Conservation (phyloP, 2,888 invertebrate genomes). For the Xestobium rufovillosum region DNA sequence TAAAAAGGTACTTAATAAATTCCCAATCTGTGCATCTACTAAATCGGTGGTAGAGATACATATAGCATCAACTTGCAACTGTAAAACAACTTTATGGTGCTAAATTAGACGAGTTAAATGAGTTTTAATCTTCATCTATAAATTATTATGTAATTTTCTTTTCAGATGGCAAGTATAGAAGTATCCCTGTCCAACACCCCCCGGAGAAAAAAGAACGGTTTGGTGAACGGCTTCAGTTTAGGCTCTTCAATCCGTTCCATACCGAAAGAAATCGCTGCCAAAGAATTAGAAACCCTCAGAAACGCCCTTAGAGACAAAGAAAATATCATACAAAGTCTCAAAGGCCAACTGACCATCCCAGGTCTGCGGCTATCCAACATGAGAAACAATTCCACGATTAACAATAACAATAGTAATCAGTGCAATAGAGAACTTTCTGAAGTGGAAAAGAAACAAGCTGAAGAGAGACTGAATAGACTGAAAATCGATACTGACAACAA, state of each 20-base stretch:
- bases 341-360: conserved; percentile 60
- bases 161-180: conserved; percentile 77
- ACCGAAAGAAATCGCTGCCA: conserved; percentile 43
- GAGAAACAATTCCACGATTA: conserved; percentile 31
- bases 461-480: conserved; percentile 53
- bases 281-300: conserved; percentile 61
- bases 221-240: conserved; percentile 32
- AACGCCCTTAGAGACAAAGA: conserved; percentile 73
- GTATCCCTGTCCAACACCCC: conserved; percentile 65
- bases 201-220: conserved; percentile 46
- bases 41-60: too few relatives aligned
- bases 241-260: conserved; percentile 36
- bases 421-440: conserved; percentile 43
- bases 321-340: conserved; percentile 70
- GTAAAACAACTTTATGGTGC: too few relatives aligned
- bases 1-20: too few relatives aligned
- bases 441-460: conserved; percentile 51
- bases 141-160: conserved; percentile 17
- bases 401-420: conserved; percentile 30
- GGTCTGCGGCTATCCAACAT: conserved; percentile 44
- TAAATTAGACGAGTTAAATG: too few relatives aligned
- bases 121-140: conserved; percentile 2
- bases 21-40: too few relatives aligned
- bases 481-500: conserved; percentile 69
- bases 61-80: too few relatives aligned